Percentiles rank a stretch among this genome's conserved stretches.
These are phyloP conservation scores for Hirudo medicinalis DNA, from an alignment of 1,140 invertebrate genomes.

Conservation along the genomic window DNA sequence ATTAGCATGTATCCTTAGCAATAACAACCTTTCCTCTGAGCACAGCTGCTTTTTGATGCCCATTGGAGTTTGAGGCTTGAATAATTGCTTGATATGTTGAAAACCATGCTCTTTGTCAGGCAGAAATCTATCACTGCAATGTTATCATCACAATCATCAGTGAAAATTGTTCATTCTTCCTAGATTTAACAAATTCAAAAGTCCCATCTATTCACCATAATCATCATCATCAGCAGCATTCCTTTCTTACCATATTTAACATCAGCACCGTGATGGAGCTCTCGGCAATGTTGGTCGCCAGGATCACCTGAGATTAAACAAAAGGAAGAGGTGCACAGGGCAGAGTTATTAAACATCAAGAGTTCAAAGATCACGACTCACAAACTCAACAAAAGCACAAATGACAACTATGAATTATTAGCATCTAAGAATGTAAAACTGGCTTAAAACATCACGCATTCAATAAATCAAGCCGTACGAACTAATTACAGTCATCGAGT, in stretches of 20 bases:
- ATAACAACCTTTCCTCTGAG: constrained; percentile 57
- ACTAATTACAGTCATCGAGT: no score
- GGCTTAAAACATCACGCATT: neutral
- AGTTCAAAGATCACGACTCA: neutral
- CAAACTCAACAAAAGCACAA: neutral
- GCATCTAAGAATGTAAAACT: no score
- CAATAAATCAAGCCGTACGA: neutral
- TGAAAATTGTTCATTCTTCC: no score
- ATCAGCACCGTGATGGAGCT: constrained; percentile 47
- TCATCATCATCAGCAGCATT: neutral
- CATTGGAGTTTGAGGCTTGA: constrained; percentile 63
- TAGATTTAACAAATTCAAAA: no score
- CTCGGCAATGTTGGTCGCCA: constrained; percentile 43
- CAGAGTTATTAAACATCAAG: neutral
- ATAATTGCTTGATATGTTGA: constrained; percentile 62
- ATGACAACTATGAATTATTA: no score
- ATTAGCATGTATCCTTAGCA: neutral
- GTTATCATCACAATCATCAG: neutral
- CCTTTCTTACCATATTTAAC: constrained; percentile 58
- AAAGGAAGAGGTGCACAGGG: neutral
- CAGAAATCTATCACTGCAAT: constrained; percentile 83
- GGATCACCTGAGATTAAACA: constrained; percentile 31
- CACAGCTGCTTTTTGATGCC: constrained; percentile 77
- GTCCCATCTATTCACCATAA: neutral
- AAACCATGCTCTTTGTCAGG: constrained; percentile 66